Evolutionary conservation across 2,888 invertebrate genomes (phyloP).

Genomic region (Philaethria dido): DNA sequence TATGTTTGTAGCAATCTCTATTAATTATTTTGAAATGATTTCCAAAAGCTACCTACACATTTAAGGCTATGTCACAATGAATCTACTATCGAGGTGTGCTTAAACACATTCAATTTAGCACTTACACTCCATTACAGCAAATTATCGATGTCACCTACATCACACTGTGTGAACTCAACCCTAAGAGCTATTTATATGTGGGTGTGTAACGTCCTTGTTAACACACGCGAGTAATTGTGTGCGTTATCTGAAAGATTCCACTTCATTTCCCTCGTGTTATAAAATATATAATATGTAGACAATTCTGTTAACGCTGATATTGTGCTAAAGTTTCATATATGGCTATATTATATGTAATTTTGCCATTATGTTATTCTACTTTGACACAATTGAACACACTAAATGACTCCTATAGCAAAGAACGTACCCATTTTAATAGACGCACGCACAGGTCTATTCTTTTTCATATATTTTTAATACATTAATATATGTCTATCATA

Average conservation of each 20-base stretch:
- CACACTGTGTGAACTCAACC: constrained; percentile 70
- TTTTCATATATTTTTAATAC: no score
- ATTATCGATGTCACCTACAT: constrained; percentile 81
- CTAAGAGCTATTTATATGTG: constrained; percentile 53
- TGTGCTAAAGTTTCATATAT: neutral
- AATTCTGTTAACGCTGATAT: constrained; percentile 38
- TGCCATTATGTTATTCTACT: no score
- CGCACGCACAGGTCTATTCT: no score
- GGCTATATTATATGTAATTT: no score
- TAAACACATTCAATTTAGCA: constrained; percentile 71
- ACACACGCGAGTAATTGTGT: constrained; percentile 59
- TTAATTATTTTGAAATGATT: constrained; percentile 41
- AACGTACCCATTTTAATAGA: no score
- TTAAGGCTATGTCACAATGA: constrained; percentile 54
- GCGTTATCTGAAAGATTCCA: constrained; percentile 82
- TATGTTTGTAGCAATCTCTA: neutral
- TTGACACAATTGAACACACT: no score
- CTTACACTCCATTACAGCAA: constrained; percentile 75
- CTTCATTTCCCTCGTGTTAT: constrained; percentile 79
- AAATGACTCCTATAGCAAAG: no score
- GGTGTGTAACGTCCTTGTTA: constrained; percentile 45
- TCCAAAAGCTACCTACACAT: neutral
- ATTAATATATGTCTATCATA: neutral
- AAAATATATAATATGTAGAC: constrained; percentile 47
- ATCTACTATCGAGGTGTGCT: constrained; percentile 56